phyloP scores from a whole-genome alignment of 2,888 invertebrate species.

The Ophioninae sp. region DNA sequence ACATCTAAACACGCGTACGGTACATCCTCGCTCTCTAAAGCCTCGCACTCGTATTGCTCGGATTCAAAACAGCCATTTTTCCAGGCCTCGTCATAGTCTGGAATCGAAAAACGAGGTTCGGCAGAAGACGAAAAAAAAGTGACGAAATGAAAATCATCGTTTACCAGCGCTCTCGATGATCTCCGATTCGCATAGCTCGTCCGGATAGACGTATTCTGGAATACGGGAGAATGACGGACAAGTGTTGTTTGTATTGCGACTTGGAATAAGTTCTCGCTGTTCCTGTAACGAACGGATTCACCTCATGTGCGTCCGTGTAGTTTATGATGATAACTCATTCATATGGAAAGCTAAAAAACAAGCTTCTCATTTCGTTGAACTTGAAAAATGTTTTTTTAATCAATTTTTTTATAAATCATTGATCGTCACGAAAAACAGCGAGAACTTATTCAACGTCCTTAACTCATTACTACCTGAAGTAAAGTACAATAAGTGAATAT shows the following conservation, averaged over 20 bases:
- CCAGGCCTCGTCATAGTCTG: slow-evolving; percentile 21
- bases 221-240: neutral
- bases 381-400: too few species aligned
- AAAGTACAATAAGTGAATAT: too few species aligned
- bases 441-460: too few species aligned
- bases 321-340: too few species aligned
- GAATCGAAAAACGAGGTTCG: neutral
- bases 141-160: neutral
- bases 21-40: neutral
- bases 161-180: slow-evolving; percentile 30
- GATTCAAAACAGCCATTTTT: neutral
- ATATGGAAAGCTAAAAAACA: too few species aligned
- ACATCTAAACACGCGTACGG: neutral
- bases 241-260: neutral
- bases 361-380: too few species aligned
- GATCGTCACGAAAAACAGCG: too few species aligned
- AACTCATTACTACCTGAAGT: too few species aligned
- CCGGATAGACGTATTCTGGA: slow-evolving; percentile 24
- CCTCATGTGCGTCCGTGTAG: too few species aligned
- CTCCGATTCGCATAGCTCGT: slow-evolving; percentile 34
- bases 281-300: too few species aligned
- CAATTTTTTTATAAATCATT: too few species aligned
- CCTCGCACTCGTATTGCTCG: neutral
- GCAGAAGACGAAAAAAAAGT: neutral
- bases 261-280: too few species aligned